Evolutionary conservation across 2,797 vertebrate species (phyloP), one percentile per base, ranked within the genome.

Genomic region (Alfaro cultratus): DNA sequence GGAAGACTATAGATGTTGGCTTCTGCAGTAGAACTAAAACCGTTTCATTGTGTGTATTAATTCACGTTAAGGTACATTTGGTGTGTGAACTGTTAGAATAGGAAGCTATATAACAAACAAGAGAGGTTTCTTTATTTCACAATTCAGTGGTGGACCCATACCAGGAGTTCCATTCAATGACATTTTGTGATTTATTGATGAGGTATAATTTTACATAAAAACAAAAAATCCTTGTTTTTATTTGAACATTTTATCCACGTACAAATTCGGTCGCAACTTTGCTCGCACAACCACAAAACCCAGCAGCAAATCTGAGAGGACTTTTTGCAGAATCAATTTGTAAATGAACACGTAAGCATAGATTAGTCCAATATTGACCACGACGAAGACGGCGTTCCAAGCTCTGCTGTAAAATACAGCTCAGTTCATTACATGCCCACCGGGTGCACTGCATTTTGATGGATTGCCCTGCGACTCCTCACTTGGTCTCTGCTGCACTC

Each of bases 381-480:
- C 83, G 87, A 76, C 91, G 85, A 85, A 93, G 84, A 80, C 76
- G 55, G 36, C 75, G 51, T 68, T 83, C 29, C 83, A 83, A 83
- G 86, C 89, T 74, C 80, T 87, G 85, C 89, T 92, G 89, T 81
- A 87, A 86, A 77, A 88, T 86, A 78, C 62, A 53, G 76, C 51
- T 26, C 78, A 89, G 90, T 91, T 94, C 89, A 94, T 95, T 93
- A 92, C 82, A 64, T 79, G 86, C 82, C 88, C 88, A 85, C 78
- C 47, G 78, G 87, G 86, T 74, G 81, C 67, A 68, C 87, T 86
- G 87, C 90, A 81, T 55, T 91, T 90, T 94, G 92, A 94, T 94
- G 88, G 92, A 93, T 94, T 79, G 92, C 87, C 87, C 80, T 82
- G 72, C 83, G 82, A 91, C 83, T 86, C 88, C 83, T 81, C 53